phyloP scores from a whole-genome alignment of 2,113 vertebrate genomes.

The Pelusios castaneus region DNA sequence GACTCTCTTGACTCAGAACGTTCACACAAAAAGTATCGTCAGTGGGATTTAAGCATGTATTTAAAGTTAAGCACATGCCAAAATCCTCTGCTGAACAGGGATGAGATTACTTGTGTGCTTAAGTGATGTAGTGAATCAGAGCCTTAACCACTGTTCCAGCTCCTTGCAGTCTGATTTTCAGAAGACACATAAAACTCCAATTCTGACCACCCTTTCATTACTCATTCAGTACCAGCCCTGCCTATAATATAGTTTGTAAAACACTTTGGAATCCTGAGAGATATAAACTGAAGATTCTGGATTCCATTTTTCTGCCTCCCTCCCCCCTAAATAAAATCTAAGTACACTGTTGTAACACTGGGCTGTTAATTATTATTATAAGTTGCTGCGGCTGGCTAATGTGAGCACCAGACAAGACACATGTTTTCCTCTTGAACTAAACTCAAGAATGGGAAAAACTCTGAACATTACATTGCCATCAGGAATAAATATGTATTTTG shows the following conservation, averaged over 20 bases:
- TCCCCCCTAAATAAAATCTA: neutral
- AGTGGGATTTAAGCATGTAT: neutral
- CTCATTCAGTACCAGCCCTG: neutral
- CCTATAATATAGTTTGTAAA: constrained; percentile 14
- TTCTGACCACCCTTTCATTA: neutral
- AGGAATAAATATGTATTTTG: constrained; percentile 43
- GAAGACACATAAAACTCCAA: neutral
- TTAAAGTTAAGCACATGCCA: neutral
- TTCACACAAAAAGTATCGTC: neutral
- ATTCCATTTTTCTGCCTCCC: constrained; percentile 6
- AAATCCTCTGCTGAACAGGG: neutral
- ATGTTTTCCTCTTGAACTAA: constrained; percentile 46
- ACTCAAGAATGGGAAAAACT: constrained; percentile 53
- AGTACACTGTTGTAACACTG: neutral
- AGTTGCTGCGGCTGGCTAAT: constrained; percentile 7
- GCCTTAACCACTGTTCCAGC: neutral
- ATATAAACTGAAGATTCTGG: constrained; percentile 9
- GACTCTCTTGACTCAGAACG: neutral
- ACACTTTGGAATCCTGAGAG: constrained; percentile 13
- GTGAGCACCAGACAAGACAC: constrained; percentile 11
- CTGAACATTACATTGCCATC: constrained; percentile 25
- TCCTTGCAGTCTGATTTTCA: neutral
- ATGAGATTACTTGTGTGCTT: neutral
- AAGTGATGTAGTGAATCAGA: neutral
- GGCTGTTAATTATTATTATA: constrained; percentile 21